Percentiles rank a stretch among this genome's conserved stretches.
These are phyloP conservation scores for Crematogaster levior DNA, from an alignment of 2,888 invertebrate species.

Conservation along the genomic window DNA sequence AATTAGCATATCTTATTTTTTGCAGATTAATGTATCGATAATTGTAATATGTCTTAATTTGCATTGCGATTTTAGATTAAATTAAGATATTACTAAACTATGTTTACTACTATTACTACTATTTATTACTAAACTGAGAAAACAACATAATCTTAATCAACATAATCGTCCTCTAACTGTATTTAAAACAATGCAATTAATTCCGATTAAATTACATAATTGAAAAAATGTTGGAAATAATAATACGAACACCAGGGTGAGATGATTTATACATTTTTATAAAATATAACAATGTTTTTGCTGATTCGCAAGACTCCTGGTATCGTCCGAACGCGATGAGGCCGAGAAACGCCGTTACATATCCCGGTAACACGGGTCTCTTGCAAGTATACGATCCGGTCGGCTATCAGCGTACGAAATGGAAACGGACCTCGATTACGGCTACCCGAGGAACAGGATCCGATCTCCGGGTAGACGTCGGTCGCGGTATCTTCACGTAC, in stretches of 20 bases:
- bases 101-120: no score
- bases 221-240: neutral
- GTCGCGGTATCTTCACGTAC: slow-evolving; percentile 57
- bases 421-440: slow-evolving; percentile 56
- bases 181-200: neutral
- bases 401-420: slow-evolving; percentile 28
- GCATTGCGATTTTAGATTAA: neutral
- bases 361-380: slow-evolving; percentile 21
- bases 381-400: slow-evolving; percentile 13
- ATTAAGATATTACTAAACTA: neutral
- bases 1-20: slow-evolving; percentile 6
- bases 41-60: neutral
- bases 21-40: neutral
- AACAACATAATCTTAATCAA: no score
- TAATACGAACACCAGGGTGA: neutral
- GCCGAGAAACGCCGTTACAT: neutral
- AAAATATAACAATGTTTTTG: neutral
- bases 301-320: neutral
- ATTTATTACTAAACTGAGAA: no score
- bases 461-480: slow-evolving; percentile 37
- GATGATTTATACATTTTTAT: neutral
- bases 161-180: neutral
- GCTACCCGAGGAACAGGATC: slow-evolving; percentile 55
- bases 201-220: neutral
- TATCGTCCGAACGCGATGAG: neutral